Evolutionary conservation across 2,888 invertebrate genomes (phyloP), one percentile per base, ranked within the genome.

Genomic region (Leucozona laternaria): DNA sequence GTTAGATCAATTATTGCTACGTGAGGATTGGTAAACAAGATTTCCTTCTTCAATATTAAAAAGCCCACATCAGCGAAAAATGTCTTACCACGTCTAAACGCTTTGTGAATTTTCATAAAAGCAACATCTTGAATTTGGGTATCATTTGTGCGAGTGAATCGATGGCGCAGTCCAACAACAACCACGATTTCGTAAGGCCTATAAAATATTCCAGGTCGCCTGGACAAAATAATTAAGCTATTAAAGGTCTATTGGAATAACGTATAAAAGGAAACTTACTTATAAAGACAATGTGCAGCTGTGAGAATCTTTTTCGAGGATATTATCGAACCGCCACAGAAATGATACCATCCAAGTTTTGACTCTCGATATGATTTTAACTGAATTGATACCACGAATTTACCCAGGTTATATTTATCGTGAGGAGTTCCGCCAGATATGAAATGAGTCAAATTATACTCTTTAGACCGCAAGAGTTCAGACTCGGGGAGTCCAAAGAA

Each of bases 311-410:
- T 79, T 1, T 48, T 60, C 37, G 66, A 17, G 0, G 72, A 53
- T 22, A 83, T 68, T 40, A 83, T 73, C 25, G 73, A 3, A 11
- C 83, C 83, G 3, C 79, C 79, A 48, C 83, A 83, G 10, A 79
- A 62, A 11, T 83, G 83, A 57, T 40, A 31, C 62, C 28, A 57
- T 20, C 82, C 82, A 45, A 78, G 37, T 6, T 43, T 25, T 8
- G 43, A n/a, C 4, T 55, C n/a, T 15, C 48, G 0, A 57, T 64
- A 6, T 5, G 55, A 15, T 58, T 17, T 71, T 2, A 64, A 10
- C 20, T 79, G 83, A 40, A 83, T 78, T 4, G 83, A 83, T 8
- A 57, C 79, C 0, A 62, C 28, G 57, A 60, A 83, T 20, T 25
- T 73, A 62, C 11, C 68, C 0, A 79, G 60, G 22, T 62, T 11